Evolutionary conservation across 2,888 invertebrate genomes (phyloP).

Genomic region (Drosophila stalkeri): DNA sequence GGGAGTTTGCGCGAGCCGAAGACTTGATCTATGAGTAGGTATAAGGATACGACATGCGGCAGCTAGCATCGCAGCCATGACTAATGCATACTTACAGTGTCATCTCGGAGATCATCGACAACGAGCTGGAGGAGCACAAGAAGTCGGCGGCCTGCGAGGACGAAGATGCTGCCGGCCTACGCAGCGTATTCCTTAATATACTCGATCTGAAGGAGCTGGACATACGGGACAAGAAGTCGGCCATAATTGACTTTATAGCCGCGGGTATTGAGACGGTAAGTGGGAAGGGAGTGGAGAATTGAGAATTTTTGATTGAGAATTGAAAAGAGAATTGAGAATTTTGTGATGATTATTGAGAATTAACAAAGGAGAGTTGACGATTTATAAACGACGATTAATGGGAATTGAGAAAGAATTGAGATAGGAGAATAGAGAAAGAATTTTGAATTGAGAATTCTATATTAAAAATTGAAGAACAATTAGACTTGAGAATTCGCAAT

Average conservation of each 20-base stretch:
- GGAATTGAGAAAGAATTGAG: too few species aligned
- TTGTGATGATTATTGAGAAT: too few species aligned
- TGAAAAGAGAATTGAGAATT: too few species aligned
- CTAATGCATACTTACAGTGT: conserved; percentile 86
- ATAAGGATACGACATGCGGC: conserved; percentile 28
- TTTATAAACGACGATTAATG: too few species aligned
- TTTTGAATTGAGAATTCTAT: too few species aligned
- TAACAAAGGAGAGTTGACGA: too few species aligned
- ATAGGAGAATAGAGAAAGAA: too few species aligned
- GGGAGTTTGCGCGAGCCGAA: conserved; percentile 90
- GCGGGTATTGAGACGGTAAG: conserved; percentile 93
- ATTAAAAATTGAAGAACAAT: too few species aligned
- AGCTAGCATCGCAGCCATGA: conserved; percentile 10
- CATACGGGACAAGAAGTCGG: conserved; percentile 92
- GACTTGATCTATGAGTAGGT: conserved; percentile 92
- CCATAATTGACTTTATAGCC: conserved; percentile 94
- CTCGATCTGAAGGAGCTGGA: conserved; percentile 90
- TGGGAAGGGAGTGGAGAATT: conserved; percentile 5
- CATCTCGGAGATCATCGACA: conserved; percentile 91
- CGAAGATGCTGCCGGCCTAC: conserved; percentile 87
- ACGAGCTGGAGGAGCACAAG: conserved; percentile 87
- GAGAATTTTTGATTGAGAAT: too few species aligned
- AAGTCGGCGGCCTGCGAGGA: conserved; percentile 86
- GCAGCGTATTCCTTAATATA: conserved; percentile 91
- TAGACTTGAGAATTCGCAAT: too few species aligned